Conservation (phyloP, 2,888 invertebrate species). For the Zhengitettix transpicula region DNA sequence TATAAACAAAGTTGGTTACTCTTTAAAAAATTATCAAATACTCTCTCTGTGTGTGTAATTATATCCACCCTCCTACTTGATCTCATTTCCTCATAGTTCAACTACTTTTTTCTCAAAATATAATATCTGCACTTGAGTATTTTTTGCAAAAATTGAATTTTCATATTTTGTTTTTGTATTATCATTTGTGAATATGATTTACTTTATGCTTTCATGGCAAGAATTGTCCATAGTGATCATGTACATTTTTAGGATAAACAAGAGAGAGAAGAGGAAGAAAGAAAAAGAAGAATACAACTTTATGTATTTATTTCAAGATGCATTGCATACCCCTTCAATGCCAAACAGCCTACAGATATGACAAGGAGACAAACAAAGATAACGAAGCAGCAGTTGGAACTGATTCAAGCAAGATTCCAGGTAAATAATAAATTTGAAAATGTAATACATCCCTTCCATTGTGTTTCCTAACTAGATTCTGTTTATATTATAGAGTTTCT, state of each 20-base stretch:
- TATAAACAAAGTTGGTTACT: too few relatives aligned
- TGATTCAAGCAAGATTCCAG: conserved; percentile 87
- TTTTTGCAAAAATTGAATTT: too few relatives aligned
- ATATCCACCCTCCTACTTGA: too few relatives aligned
- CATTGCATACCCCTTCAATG: conserved; percentile 97
- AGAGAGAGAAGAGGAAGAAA: conserved; percentile 90
- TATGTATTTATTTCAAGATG: conserved; percentile 98
- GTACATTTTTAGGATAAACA: conserved; percentile 54
- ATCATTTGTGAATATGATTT: too few relatives aligned
- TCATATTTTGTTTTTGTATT: too few relatives aligned
- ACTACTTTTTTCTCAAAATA: too few relatives aligned
- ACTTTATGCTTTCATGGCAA: too few relatives aligned
- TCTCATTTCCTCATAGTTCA: too few relatives aligned
- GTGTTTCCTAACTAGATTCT: not conserved
- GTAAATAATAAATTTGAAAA: conserved; percentile 28
- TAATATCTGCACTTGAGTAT: too few relatives aligned
- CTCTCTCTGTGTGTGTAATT: too few relatives aligned
- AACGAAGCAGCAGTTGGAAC: conserved; percentile 87
- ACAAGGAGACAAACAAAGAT: conserved; percentile 89
- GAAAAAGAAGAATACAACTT: conserved; percentile 83
- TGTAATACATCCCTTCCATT: not conserved
- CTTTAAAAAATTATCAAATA: too few relatives aligned
- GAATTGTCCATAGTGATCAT: too few relatives aligned
- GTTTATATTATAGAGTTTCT: conserved; percentile 47
- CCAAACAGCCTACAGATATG: conserved; percentile 98